These are phyloP conservation scores for Acanthisitta chloris DNA, from an alignment of 2,113 vertebrate species.

Conservation along the genomic window DNA sequence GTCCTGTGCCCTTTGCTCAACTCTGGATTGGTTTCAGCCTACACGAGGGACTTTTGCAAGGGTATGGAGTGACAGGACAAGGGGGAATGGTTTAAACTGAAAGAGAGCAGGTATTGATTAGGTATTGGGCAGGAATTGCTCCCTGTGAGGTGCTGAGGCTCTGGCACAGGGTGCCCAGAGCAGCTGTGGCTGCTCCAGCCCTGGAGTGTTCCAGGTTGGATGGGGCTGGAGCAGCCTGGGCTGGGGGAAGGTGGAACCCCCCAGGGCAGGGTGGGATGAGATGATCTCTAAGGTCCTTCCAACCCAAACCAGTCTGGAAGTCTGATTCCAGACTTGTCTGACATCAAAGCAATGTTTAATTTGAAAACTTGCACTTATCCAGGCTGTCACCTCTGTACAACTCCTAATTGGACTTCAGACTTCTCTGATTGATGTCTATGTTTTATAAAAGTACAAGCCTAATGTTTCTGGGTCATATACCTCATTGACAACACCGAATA, in stretches of 20 bases:
- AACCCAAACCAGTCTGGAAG: not conserved
- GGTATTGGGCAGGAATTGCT: rapidly evolving
- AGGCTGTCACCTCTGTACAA: not conserved
- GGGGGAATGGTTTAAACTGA: not conserved
- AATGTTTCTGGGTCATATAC: not conserved
- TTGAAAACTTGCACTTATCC: not conserved
- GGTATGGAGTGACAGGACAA: rapidly evolving
- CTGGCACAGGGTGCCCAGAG: not conserved
- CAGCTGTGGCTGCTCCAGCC: not conserved
- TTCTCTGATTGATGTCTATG: not conserved
- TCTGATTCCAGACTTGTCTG: not conserved
- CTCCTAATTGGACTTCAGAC: not conserved
- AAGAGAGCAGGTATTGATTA: rapidly evolving
- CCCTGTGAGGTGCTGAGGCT: rapidly evolving
- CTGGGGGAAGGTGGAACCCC: not conserved
- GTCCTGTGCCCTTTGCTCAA: not conserved
- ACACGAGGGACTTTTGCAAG: not conserved
- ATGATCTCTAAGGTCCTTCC: rapidly evolving
- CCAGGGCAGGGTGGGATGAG: not conserved
- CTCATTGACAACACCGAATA: not conserved
- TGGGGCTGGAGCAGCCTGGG: not conserved
- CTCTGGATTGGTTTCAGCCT: not conserved
- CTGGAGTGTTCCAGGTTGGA: not conserved
- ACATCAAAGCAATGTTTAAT: not conserved
- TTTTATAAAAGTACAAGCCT: not conserved